These are phyloP conservation scores for Didymodactylos carnosus DNA, from an alignment of 2,888 invertebrate genomes.

Conservation along the genomic window DNA sequence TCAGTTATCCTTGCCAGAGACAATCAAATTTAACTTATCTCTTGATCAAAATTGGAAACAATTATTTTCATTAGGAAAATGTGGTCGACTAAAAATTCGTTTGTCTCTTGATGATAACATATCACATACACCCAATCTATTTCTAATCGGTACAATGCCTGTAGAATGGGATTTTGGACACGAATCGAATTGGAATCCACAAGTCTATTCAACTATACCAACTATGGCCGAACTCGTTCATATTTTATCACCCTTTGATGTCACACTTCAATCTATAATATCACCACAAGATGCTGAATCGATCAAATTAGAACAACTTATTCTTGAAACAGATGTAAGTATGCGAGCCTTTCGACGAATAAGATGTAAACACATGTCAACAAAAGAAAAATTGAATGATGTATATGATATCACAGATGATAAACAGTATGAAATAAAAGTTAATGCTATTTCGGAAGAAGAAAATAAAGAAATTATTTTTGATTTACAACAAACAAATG, in stretches of 20 bases:
- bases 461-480: not conserved
- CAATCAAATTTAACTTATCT: not conserved
- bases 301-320: not conserved
- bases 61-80: not conserved
- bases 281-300: not conserved
- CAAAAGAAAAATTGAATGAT: not conserved
- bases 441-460: not conserved
- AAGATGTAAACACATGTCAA: not conserved
- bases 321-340: not conserved
- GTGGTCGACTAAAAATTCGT: too few relatives aligned
- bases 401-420: not conserved
- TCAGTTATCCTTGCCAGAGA: not conserved
- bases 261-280: not conserved
- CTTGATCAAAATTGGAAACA: not conserved
- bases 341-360: not conserved
- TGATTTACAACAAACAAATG: not conserved
- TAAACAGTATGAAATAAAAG: not conserved
- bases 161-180: not conserved
- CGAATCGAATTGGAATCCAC: not conserved
- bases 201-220: not conserved
- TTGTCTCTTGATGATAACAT: not conserved
- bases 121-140: not conserved
- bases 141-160: not conserved
- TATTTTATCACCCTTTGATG: not conserved
- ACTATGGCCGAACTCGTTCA: too few relatives aligned